phyloP scores from a whole-genome alignment of 2,888 invertebrate genomes.

The Anodontia alba region DNA sequence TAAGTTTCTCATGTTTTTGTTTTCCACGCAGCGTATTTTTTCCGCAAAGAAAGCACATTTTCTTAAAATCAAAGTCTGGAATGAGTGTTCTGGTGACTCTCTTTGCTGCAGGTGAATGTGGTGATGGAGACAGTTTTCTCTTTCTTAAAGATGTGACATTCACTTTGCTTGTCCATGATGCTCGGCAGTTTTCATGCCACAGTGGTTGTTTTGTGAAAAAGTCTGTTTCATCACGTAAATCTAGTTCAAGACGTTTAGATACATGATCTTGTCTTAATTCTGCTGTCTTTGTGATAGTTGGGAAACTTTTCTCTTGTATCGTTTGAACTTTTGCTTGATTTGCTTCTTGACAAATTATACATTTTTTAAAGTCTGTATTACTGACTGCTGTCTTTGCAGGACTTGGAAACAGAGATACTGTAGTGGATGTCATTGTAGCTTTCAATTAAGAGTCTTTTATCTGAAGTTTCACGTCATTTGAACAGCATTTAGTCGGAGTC shows the following conservation, averaged over 20 bases:
- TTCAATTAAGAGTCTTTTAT: too few relatives aligned
- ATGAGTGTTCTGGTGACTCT: not conserved
- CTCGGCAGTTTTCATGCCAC: not conserved
- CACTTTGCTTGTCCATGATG: not conserved
- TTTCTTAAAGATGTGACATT: not conserved
- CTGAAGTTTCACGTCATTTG: too few relatives aligned
- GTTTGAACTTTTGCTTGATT: not conserved
- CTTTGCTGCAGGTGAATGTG: not conserved
- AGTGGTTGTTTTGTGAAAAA: too few relatives aligned
- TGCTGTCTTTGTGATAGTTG: not conserved
- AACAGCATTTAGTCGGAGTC: too few relatives aligned
- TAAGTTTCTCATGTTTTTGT: not conserved
- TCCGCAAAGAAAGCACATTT: not conserved
- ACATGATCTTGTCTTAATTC: not conserved
- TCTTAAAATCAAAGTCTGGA: not conserved
- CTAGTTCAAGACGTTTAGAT: not conserved
- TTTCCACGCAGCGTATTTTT: not conserved
- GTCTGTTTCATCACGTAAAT: not conserved
- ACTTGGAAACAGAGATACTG: not conserved
- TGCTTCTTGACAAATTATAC: not conserved
- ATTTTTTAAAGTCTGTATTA: conserved; percentile 2
- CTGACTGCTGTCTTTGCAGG: not conserved
- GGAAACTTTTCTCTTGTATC: not conserved
- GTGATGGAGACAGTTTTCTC: not conserved
- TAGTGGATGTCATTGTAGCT: too few relatives aligned